Evolutionary conservation across 2,888 invertebrate species (phyloP).

Genomic region (Cristatella mucedo): DNA sequence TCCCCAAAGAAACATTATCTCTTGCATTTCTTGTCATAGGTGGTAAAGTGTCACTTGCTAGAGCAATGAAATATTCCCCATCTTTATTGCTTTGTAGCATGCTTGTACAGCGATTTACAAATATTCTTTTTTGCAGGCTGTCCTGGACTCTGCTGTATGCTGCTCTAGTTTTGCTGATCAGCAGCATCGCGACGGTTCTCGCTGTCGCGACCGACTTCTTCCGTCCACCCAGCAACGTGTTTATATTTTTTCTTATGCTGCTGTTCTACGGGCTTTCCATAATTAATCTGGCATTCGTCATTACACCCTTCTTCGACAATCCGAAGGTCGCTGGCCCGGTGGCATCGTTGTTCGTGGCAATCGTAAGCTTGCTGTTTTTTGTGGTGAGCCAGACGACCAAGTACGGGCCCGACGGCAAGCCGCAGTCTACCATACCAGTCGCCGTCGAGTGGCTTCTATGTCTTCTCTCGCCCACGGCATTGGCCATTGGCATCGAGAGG

Average conservation of each 20-base stretch:
- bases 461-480: slow-evolving; percentile 62
- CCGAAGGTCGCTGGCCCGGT: slow-evolving; percentile 56
- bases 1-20: neutral
- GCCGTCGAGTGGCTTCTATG: slow-evolving; percentile 60
- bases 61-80: neutral
- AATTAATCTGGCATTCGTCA: slow-evolving; percentile 64
- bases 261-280: slow-evolving; percentile 63
- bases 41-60: neutral
- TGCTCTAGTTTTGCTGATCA: slow-evolving; percentile 51
- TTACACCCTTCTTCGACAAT: slow-evolving; percentile 70
- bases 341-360: slow-evolving; percentile 60
- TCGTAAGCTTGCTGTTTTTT: slow-evolving; percentile 62
- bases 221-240: slow-evolving; percentile 55
- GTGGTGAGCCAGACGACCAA: slow-evolving; percentile 54
- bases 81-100: neutral
- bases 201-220: slow-evolving; percentile 51
- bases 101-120: neutral
- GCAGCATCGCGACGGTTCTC: slow-evolving; percentile 44
- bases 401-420: slow-evolving; percentile 14
- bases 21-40: neutral
- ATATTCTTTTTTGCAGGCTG: slow-evolving; percentile 46
- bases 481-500: slow-evolving; percentile 69
- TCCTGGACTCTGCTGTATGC: slow-evolving; percentile 68
- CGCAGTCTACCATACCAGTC: slow-evolving; percentile 38
- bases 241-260: slow-evolving; percentile 60